Base-by-base conservation (phyloP, 2,888 invertebrate species). In the Sarcophaga variegata region DNA sequence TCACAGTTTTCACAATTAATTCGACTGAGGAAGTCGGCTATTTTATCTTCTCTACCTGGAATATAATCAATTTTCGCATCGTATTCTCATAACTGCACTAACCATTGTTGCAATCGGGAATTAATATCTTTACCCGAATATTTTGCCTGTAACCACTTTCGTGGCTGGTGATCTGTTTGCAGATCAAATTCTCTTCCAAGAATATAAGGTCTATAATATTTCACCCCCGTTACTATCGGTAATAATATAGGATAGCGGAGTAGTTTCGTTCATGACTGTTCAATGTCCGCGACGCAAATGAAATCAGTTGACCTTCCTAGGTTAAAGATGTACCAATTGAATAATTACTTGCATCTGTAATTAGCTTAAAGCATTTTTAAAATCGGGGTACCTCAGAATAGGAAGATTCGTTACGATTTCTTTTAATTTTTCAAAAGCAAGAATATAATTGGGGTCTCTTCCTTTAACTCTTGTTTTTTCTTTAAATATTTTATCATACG, bases 181-280 rank as follows among this genome's bases (percentile, higher is more conserved):
- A 91, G 84, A 20, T 77, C 87, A 75, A 91, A 91, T 59, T 88
- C 88, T 74, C 85, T 74, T 2, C 91, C 91, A 72, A 88, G 90
- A 8, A 22, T 22, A 22, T 22, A 22, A 22, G 22, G 22, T 22
- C 22, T 72, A 75, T 90, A 91, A 81, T 90, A 88, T 74, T 90
- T 88, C 0, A 89, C 85, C 3, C 86, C 89, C 84, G 88, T 89
- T 1, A 90, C 83, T 6, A 91, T 89, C 1, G 89, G 89, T 59
- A 92, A 66, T 1, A 92, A 70, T 91, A 92, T 78, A 92, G 91
- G 10, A 91, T 89, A 0, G 89, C 88, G 1, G 86, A 84, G 54
- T 91, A 91, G 59, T 89, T 90, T 10, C 12, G 64, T 86, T 91
- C 89, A 0, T 89, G 77, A 22, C 71, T 47, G 3, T 80, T 88